A percentile compares a stretch with the other conserved stretches of the same genome.
Evolutionary conservation across 2,888 invertebrate species (phyloP).

Genomic region (Apantesis nais): DNA sequence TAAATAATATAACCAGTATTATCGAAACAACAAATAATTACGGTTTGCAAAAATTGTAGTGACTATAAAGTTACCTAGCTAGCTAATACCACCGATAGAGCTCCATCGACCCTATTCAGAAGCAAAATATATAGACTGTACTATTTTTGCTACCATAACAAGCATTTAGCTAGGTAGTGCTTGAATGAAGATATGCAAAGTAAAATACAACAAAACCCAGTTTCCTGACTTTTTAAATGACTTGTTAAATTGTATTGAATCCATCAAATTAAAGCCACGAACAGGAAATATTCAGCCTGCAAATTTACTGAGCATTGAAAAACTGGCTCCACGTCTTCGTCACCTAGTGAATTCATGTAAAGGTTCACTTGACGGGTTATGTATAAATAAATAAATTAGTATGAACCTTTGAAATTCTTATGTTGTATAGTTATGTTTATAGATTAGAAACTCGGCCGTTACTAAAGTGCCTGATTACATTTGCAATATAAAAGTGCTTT

Average conservation of each 20-base stretch:
- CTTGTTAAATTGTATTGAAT: background rate
- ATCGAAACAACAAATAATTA: background rate
- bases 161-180: background rate
- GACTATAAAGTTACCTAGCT: background rate
- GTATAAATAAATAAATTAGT: background rate
- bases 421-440: too few relatives aligned
- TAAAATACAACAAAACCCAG: background rate
- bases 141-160: background rate
- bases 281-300: too few relatives aligned
- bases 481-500: too few relatives aligned
- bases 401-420: background rate
- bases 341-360: background rate
- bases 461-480: too few relatives aligned
- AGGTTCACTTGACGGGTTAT: background rate
- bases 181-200: background rate
- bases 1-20: background rate
- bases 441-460: too few relatives aligned
- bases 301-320: background rate
- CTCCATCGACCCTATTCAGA: background rate
- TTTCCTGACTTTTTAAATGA: background rate
- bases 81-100: background rate
- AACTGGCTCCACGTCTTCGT: slow-evolving; percentile 6
- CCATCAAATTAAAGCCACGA: background rate
- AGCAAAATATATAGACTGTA: background rate
- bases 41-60: background rate